Base-by-base conservation (phyloP, 1,140 invertebrate genomes). In the Spodoptera frugiperda region DNA sequence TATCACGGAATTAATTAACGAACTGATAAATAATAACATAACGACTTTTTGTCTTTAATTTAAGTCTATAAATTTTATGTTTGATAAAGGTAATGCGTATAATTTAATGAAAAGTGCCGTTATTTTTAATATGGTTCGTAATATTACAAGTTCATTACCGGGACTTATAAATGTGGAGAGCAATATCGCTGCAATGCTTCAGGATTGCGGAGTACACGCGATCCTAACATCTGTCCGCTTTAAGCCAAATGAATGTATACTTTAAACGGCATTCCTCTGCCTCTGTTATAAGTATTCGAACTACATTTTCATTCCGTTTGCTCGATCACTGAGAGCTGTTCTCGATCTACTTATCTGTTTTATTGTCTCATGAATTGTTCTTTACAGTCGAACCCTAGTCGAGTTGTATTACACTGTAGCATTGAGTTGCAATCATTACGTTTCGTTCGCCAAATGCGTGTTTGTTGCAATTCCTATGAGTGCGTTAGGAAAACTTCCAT, bases 151-250 rank as follows among this genome's bases (percentile, higher is more conserved):
- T 77, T 77, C 53, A 77, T 80, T 73, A 77, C 53, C 19, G 67
- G 63, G 30, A 54, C 39, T 70, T 74, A 51, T 77, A 70, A 61
- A 71, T 68, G 61, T 68, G 19, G 53, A 19, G 70, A 77, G 73
- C 74, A 19, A 76, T 80, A 77, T 74, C 49, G 74, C 12, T 14
- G 72, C 57, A 63, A 78, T 80, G 72, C 54, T 80, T 82, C 70
- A 81, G 83, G 79, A 85, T 85, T 84, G 84, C 80, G 78, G 71
- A 59, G 63, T 81, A 80, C 82, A 87, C 82, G 86, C 86, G 75
- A 84, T 77, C 74, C 78, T 76, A 82, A 82, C 82, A 84, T 84
- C 82, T 84, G 80, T 82, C 78, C 79, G 54, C 68, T 79, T 77
- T 84, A 77, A 82, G 77, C 79, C 75, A 76, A 81, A 78, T 79